phyloP scores from a whole-genome alignment of 2,888 invertebrate genomes.

The Drosophila buzzatii region DNA sequence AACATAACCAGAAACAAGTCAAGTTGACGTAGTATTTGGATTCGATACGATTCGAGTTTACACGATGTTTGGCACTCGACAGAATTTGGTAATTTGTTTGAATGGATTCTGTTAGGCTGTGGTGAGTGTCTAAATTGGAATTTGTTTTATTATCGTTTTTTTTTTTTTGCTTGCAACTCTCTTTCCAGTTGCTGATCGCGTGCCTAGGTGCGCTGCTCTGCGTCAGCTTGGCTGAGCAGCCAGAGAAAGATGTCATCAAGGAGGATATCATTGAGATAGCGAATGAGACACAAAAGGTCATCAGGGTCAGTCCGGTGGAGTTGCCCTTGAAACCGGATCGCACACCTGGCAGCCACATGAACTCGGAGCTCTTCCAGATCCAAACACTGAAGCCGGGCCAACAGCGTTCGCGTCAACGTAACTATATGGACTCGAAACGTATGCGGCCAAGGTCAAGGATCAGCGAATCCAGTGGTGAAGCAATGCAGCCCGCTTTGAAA shows the following conservation, averaged over 20 bases:
- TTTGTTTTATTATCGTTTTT: constrained; percentile 10
- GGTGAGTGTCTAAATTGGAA: constrained; percentile 4
- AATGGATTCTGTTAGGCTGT: neutral
- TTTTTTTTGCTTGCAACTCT: constrained; percentile 8
- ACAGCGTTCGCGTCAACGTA: constrained; percentile 42
- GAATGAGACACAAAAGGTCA: constrained; percentile 80
- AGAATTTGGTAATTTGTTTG: constrained; percentile 66
- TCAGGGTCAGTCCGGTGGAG: constrained; percentile 80
- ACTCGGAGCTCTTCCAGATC: constrained; percentile 81
- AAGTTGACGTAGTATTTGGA: constrained; percentile 20
- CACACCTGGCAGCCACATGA: constrained; percentile 55
- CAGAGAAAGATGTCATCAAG: constrained; percentile 59
- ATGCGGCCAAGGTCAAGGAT: constrained; percentile 55
- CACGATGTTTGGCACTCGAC: constrained; percentile 62
- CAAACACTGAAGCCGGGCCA: constrained; percentile 67
- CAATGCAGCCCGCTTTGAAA: constrained; percentile 66
- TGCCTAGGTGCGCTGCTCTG: constrained; percentile 15
- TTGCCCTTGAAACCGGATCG: constrained; percentile 70
- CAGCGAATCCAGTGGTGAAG: constrained; percentile 38
- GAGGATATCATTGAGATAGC: constrained; percentile 81
- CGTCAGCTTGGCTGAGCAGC: constrained; percentile 17
- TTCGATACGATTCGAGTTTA: constrained; percentile 8
- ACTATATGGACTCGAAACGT: constrained; percentile 70
- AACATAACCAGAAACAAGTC: constrained; percentile 27
- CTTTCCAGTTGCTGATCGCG: constrained; percentile 35